Conservation (phyloP, 2,797 vertebrate species). For the Lates japonicus region DNA sequence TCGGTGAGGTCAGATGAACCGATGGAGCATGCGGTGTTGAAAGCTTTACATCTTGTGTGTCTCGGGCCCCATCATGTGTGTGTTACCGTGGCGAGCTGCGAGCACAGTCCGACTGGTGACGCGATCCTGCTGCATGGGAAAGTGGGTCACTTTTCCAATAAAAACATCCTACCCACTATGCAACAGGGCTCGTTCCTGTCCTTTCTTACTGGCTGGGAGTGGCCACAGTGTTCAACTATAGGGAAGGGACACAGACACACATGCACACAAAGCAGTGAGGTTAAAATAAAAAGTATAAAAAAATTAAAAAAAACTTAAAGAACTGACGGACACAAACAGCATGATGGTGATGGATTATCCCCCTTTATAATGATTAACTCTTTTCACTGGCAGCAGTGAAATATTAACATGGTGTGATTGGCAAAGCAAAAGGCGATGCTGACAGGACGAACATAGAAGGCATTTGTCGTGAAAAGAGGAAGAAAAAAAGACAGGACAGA, state of each 20-base stretch:
- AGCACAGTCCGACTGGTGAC: slow-evolving; percentile 23
- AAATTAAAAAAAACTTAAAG: slow-evolving; percentile 35
- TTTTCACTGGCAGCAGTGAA: slow-evolving; percentile 39
- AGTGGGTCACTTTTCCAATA: slow-evolving; percentile 46
- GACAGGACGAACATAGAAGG: slow-evolving; percentile 66
- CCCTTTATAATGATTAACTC: slow-evolving; percentile 57
- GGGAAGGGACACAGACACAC: slow-evolving; percentile 63
- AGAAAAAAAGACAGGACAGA: slow-evolving; percentile 31
- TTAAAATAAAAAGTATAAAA: slow-evolving; percentile 67
- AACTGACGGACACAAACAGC: slow-evolving; percentile 36
- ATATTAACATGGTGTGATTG: slow-evolving; percentile 58
- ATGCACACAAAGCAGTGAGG: slow-evolving; percentile 64
- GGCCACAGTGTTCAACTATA: slow-evolving; percentile 81
- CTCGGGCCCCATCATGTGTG: background rate
- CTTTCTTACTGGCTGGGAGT: slow-evolving; percentile 66
- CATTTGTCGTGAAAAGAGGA: slow-evolving; percentile 62
- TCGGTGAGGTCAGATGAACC: slow-evolving; percentile 20
- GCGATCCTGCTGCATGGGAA: slow-evolving; percentile 38
- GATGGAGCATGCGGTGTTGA: slow-evolving; percentile 3
- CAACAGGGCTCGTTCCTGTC: slow-evolving; percentile 65
- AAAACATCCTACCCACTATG: slow-evolving; percentile 64
- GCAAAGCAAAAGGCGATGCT: slow-evolving; percentile 64
- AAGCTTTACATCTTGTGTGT: slow-evolving; percentile 9
- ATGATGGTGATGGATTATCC: slow-evolving; percentile 1
- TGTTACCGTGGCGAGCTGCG: slow-evolving; percentile 24